These are phyloP conservation scores for Phytoseiulus persimilis DNA, from an alignment of 2,888 invertebrate species.

Conservation along the genomic window DNA sequence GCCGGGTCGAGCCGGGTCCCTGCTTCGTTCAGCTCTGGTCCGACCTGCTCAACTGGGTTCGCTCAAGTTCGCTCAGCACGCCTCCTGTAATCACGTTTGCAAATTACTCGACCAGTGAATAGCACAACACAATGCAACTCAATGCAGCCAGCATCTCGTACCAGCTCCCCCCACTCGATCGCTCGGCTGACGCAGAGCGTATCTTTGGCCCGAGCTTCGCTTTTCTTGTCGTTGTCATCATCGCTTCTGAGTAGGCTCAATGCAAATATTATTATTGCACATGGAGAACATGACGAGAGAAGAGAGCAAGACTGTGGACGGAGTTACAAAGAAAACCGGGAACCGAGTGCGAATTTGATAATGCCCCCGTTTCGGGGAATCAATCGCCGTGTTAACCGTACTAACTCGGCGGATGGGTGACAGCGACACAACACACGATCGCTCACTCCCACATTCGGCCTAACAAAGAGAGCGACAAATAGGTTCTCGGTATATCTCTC, in stretches of 20 bases:
- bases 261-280: background rate
- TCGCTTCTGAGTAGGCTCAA: background rate
- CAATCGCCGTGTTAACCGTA: background rate
- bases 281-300: conserved; percentile 5
- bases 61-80: background rate
- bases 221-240: background rate
- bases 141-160: background rate
- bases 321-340: background rate
- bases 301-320: background rate
- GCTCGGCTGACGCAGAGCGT: background rate
- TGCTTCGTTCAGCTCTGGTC: background rate
- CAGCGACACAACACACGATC: background rate
- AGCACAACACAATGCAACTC: conserved; percentile 5
- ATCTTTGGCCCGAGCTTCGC: background rate
- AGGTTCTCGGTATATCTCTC: background rate
- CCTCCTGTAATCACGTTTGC: background rate
- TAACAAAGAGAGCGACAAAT: background rate
- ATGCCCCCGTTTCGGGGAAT: background rate
- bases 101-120: conserved; percentile 5
- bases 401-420: background rate
- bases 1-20: background rate
- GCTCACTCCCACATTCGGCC: background rate
- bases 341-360: background rate
- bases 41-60: background rate
- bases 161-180: background rate